Evolutionary conservation across 2,797 vertebrate species (phyloP), one percentile per base, ranked within the genome.

Genomic region (Onychomys arenicola): DNA sequence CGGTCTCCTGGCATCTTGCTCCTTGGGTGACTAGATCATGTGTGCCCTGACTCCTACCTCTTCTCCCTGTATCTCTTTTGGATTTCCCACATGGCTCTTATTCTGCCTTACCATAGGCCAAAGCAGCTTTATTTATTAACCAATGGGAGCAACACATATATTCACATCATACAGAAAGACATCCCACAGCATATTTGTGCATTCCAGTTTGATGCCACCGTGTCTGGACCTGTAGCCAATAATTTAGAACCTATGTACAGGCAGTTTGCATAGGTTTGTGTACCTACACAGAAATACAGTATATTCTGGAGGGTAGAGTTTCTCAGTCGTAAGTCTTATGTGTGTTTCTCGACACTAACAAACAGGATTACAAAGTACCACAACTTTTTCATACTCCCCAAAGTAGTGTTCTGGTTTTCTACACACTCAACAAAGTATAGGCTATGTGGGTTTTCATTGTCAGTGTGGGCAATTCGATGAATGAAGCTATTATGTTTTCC

Each of bases 391-490:
- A 19, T 34, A n/a, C 6, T 73, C 52, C 19, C 67, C 19, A 76
- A 73, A 89, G 49, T 46, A 65, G 3, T 19, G 29, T 78, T 91
- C 43, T 16, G 37, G 6, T 91, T 91, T 91, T 63, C 83, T 40
- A 55, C 27, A 69, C 89, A 29, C 49, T 95, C n/a, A 11, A 4
- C 40, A 69, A 89, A 87, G 19, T 77, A 6, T 52, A 95, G 69
- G 37, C 43, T 23, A 52, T 73, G 6, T 80, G 76, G 5, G 6
- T 96, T 57, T 77, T 75, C 59, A 69, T 61, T 94, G 89, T 75
- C 69, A 95, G 3, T 85, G 91, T 65, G 29, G 87, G 3, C n/a
- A 90, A 52, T 43, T 67, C 78, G 90, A 76, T 55, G 82, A 86
- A 84, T 85, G 43, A 43, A 57, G 32, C 29, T 21, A 61, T 61